Evolutionary conservation across 1,140 invertebrate species (phyloP).

Genomic region (Pachypsylla venusta): DNA sequence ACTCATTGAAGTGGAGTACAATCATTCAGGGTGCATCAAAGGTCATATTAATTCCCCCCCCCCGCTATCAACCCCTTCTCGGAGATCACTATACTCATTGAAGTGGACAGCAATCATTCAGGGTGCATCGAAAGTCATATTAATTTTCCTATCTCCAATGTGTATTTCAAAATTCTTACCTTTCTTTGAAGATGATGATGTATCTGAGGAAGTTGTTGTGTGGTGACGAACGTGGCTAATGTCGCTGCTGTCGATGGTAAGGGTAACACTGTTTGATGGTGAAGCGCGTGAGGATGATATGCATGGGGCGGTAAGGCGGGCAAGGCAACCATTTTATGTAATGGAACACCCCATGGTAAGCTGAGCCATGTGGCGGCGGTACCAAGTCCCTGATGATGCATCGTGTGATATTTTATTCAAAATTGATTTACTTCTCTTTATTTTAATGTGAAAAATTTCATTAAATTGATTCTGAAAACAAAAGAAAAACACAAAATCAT

Average conservation of each 20-base stretch:
- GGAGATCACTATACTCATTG: too few relatives aligned
- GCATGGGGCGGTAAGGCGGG: slow-evolving; percentile 2
- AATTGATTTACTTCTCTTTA: too few relatives aligned
- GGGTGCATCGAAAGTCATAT: too few relatives aligned
- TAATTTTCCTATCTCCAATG: too few relatives aligned
- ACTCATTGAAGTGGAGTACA: too few relatives aligned
- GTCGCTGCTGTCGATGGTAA: neutral
- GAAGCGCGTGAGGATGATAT: slow-evolving; percentile 5
- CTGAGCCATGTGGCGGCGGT: slow-evolving; percentile 1
- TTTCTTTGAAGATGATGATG: slow-evolving; percentile 7
- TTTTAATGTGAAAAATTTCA: neutral
- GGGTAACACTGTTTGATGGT: slow-evolving; percentile 5
- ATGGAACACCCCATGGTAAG: neutral
- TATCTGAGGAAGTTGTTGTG: slow-evolving; percentile 1
- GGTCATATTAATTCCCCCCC: too few relatives aligned
- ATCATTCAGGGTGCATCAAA: too few relatives aligned
- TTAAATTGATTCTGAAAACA: slow-evolving; percentile 2
- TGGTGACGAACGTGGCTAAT: neutral
- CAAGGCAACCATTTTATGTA: neutral
- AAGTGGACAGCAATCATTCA: too few relatives aligned
- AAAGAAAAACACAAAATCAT: too few relatives aligned
- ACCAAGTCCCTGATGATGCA: slow-evolving; percentile 4
- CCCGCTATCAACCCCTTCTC: too few relatives aligned
- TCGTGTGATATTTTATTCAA: neutral
- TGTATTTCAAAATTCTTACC: neutral